Percentiles rank a stretch among this genome's conserved stretches.
Conservation (phyloP, 2,113 vertebrate species). For the Cariama cristata region DNA sequence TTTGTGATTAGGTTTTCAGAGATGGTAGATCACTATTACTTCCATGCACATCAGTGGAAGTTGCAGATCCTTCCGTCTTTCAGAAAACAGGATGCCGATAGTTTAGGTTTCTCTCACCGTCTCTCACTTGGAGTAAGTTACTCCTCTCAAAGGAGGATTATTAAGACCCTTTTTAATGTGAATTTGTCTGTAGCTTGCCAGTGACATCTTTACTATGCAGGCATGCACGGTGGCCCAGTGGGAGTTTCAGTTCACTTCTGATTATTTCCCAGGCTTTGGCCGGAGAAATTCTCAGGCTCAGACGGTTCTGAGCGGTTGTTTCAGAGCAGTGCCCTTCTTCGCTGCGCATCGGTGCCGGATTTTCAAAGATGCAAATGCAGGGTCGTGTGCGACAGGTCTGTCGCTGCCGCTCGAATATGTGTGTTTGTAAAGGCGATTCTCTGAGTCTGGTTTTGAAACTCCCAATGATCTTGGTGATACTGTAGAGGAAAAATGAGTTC, state of each 20-base stretch:
- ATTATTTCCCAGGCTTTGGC: slow-evolving; percentile 22
- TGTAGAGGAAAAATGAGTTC: neutral
- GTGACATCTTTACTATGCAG: neutral
- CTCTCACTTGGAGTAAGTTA: neutral
- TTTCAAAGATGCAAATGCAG: neutral
- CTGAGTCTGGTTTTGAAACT: neutral
- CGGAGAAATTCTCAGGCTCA: slow-evolving; percentile 44
- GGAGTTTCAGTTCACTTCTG: slow-evolving; percentile 27
- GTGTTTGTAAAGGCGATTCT: neutral
- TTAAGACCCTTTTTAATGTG: neutral
- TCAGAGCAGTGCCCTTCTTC: neutral
- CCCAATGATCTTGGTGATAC: neutral
- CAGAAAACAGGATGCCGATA: neutral
- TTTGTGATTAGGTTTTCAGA: neutral
- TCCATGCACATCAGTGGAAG: neutral
- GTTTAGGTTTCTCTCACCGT: neutral
- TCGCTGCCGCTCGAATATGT: neutral
- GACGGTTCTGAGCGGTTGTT: neutral
- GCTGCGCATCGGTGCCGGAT: neutral
- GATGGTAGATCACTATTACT: neutral
- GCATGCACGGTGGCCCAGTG: neutral
- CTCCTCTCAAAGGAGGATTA: neutral
- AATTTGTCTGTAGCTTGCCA: neutral
- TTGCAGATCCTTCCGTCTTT: neutral
- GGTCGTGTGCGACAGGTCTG: neutral